phyloP scores from a whole-genome alignment of 1,140 invertebrate genomes.

The Scaptomyza graminum region DNA sequence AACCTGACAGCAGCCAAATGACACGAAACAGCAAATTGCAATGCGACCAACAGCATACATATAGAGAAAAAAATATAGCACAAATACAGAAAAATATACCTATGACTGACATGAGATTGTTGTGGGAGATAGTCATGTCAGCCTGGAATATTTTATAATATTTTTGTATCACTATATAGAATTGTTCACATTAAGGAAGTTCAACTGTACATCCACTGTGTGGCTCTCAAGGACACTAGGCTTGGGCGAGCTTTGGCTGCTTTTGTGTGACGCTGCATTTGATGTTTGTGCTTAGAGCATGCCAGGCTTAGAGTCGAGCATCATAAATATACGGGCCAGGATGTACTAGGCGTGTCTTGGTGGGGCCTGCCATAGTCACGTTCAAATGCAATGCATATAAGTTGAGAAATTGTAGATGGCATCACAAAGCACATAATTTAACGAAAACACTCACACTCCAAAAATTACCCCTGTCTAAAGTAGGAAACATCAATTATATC shows the following conservation, averaged over 20 bases:
- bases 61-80: background rate
- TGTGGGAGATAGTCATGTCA: too few species aligned
- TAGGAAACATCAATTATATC: background rate
- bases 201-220: constrained; percentile 8
- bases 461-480: background rate
- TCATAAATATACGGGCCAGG: constrained; percentile 26
- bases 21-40: constrained; percentile 36
- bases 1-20: constrained; percentile 46
- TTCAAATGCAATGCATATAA: background rate
- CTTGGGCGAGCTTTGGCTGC: constrained; percentile 22
- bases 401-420: constrained; percentile 30
- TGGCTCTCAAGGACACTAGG: constrained; percentile 41
- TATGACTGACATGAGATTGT: background rate
- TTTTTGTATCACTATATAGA: too few species aligned
- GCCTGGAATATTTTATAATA: too few species aligned
- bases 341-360: constrained; percentile 1
- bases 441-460: constrained; percentile 33
- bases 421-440: constrained; percentile 48
- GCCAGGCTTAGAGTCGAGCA: constrained; percentile 35
- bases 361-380: constrained; percentile 27
- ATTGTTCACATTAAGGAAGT: background rate
- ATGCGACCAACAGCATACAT: constrained; percentile 24
- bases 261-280: constrained; percentile 13
- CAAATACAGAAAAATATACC: background rate
- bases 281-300: constrained; percentile 9